Percentiles rank a stretch among this genome's conserved stretches.
These are phyloP conservation scores for Andrena camellia DNA, from an alignment of 2,888 invertebrate species.

Conservation along the genomic window DNA sequence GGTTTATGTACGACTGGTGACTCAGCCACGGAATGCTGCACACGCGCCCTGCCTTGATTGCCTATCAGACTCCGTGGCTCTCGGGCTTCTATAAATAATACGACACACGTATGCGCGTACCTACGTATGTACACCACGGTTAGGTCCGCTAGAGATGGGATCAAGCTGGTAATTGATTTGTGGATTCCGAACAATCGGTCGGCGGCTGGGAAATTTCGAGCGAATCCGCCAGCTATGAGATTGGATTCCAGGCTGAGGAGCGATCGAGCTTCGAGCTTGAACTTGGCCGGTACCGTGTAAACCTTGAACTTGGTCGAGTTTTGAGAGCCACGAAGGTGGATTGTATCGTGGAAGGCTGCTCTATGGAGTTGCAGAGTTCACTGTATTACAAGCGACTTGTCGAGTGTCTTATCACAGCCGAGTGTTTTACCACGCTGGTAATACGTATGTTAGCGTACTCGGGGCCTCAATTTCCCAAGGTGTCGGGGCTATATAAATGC, in stretches of 20 bases:
- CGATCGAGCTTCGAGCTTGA: neutral
- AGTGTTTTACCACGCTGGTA: neutral
- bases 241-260: neutral
- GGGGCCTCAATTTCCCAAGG: slow-evolving; percentile 13
- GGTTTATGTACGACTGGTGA: slow-evolving; percentile 72
- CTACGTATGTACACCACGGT: slow-evolving; percentile 12
- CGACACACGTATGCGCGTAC: slow-evolving; percentile 46
- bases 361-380: neutral
- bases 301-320: neutral
- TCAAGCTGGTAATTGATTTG: slow-evolving; percentile 51
- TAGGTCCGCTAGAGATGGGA: slow-evolving; percentile 38
- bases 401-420: neutral
- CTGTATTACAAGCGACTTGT: neutral
- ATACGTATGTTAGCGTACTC: too few relatives aligned
- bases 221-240: neutral
- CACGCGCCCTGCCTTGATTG: slow-evolving; percentile 79
- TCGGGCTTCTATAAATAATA: slow-evolving; percentile 74
- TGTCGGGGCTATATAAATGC: slow-evolving; percentile 2
- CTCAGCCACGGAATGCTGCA: slow-evolving; percentile 78
- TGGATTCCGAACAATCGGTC: slow-evolving; percentile 36
- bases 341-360: neutral
- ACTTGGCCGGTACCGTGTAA: neutral
- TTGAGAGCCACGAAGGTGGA: neutral
- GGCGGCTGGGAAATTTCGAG: neutral
- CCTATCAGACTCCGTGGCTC: slow-evolving; percentile 75